Evolutionary conservation across 1,140 invertebrate genomes (phyloP), one percentile per base, ranked within the genome.

Genomic region (Diabrotica virgifera): DNA sequence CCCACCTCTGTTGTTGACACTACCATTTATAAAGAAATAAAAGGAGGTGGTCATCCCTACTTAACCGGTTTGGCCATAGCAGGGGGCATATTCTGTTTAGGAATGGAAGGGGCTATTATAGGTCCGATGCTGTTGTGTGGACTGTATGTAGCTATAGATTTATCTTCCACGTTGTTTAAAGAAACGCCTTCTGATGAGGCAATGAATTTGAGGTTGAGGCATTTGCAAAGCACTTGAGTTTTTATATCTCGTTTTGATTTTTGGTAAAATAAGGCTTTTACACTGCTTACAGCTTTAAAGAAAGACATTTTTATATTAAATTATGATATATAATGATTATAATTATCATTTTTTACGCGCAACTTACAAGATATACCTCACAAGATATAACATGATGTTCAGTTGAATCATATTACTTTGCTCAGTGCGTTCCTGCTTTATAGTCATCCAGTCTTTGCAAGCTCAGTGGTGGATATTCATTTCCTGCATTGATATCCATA

Each of bases 51-150:
- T 35, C 97, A 99, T 85, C 97, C 97, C 0, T 99, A 99, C 82
- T 85, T 99, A 36, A 99, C 97, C n/a, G 97, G 95, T 37, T 80
- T 99, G 38, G 93, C 96, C 0, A 96, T 99, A 72, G 96, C 95
- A 8, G 97, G 97, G n/a, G 97, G 97, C 46, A 94, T 99, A 68
- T 97, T 98, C 78, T 98, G 94, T 83, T 82, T 98, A 61, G 97
- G 97, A 0, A 86, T 96, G 52, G 94, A 99, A 82, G 97, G 97
- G 0, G 96, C 96, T 0, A 93, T 99, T 62, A 90, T 99, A 67
- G 97, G 97, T 0, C 97, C 97, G 0, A 84, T 99, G 2, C 83
- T 99, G 14, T 82, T 99, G 0, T 99, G 96, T 76, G 89, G 87
- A 57, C 84, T 95, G 0, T 87, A 94, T 76, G 92, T 94, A 2